Conservation (phyloP, 2,113 vertebrate genomes). For the Melanotaenia duboulayi region DNA sequence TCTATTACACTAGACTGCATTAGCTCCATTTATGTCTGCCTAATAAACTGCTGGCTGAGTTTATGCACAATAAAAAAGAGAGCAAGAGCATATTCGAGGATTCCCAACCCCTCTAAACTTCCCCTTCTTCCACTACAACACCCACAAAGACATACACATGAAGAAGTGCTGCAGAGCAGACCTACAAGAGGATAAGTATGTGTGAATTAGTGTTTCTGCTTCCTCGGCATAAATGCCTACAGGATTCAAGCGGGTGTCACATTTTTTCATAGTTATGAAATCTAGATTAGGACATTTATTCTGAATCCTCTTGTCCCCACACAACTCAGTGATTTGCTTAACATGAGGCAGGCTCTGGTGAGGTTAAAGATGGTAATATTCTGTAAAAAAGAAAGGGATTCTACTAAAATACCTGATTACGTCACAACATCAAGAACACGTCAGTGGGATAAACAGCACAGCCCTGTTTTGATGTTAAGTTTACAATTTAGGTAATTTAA, state of each 20-base stretch:
- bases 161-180: slow-evolving; percentile 3
- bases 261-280: slow-evolving; percentile 35
- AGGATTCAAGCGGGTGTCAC: slow-evolving; percentile 26
- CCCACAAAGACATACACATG: background rate
- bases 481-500: slow-evolving; percentile 42
- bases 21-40: slow-evolving; percentile 1
- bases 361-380: slow-evolving; percentile 26
- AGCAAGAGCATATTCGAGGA: slow-evolving; percentile 10
- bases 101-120: slow-evolving; percentile 17
- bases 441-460: slow-evolving; percentile 19
- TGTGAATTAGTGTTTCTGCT: slow-evolving; percentile 34
- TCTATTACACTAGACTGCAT: background rate
- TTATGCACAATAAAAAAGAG: slow-evolving; percentile 17
- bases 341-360: slow-evolving; percentile 20
- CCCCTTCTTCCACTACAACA: background rate
- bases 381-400: slow-evolving; percentile 32
- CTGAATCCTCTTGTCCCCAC: slow-evolving; percentile 30
- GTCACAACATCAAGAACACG: slow-evolving; percentile 25
- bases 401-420: slow-evolving; percentile 17
- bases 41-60: slow-evolving; percentile 7
- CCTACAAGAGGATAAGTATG: slow-evolving; percentile 8
- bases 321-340: slow-evolving; percentile 31
- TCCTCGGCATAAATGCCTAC: slow-evolving; percentile 43
- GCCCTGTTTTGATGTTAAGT: slow-evolving; percentile 11
- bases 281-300: slow-evolving; percentile 48